Percentiles rank a stretch among this genome's conserved stretches.
Evolutionary conservation across 2,888 invertebrate genomes (phyloP).

Genomic region (Griposia aprilina): DNA sequence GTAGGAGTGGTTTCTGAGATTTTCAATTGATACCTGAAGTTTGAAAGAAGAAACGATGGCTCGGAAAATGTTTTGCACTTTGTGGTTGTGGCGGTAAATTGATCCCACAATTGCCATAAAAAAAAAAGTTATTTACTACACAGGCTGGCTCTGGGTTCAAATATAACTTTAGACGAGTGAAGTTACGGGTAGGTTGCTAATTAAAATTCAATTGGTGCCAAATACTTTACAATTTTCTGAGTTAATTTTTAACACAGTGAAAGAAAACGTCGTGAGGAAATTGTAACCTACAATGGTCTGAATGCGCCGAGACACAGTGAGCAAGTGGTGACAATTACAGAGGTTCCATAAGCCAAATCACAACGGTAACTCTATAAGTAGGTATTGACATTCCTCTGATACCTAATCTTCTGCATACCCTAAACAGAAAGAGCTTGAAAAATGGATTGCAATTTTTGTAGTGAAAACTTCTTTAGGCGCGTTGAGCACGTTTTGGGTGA

Average conservation of each 20-base stretch:
- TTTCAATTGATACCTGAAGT: constrained; percentile 57
- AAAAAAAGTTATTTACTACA: no score
- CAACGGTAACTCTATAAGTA: neutral
- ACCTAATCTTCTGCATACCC: neutral
- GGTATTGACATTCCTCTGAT: neutral
- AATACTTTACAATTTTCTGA: neutral
- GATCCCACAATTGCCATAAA: neutral
- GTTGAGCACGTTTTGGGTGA: no score
- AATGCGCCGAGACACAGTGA: neutral
- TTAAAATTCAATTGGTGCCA: neutral
- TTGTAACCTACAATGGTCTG: neutral
- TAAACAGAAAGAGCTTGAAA: no score
- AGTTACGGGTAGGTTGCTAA: neutral
- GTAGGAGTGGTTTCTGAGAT: constrained; percentile 48
- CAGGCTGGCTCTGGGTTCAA: no score
- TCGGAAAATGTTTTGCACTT: constrained; percentile 4
- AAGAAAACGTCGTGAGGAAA: neutral
- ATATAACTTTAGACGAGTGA: neutral
- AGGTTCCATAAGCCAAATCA: neutral
- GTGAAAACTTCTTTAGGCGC: no score
- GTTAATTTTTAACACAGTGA: neutral
- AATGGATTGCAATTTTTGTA: no score
- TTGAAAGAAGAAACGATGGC: constrained; percentile 32
- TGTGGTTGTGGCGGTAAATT: constrained; percentile 4
- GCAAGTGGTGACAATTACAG: neutral